Evolutionary conservation across 64 coral and sea anemone species (phyloP).

Genomic region (Pocillopora verrucosa): DNA sequence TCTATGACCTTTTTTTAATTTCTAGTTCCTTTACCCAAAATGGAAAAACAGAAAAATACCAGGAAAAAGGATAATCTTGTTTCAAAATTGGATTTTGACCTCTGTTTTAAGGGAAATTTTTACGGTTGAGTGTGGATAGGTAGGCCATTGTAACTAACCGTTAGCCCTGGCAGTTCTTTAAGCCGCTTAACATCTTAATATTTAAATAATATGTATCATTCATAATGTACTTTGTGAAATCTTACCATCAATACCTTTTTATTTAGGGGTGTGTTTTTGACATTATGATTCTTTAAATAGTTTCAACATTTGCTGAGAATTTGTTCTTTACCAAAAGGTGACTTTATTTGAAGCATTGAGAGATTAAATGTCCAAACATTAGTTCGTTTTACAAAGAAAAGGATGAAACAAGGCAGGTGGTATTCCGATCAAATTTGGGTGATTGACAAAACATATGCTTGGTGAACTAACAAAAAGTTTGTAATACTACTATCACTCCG

Average conservation of each 20-base stretch:
- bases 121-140: neutral
- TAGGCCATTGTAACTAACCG: neutral
- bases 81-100: neutral
- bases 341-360: neutral
- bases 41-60: neutral
- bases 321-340: neutral
- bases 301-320: constrained; percentile 1
- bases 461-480: neutral
- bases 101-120: neutral
- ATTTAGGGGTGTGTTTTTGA: constrained; percentile 6
- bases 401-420: neutral
- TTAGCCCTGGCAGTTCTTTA: neutral
- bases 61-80: too few species aligned
- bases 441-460: neutral
- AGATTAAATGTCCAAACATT: constrained; percentile 34
- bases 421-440: neutral
- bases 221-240: neutral
- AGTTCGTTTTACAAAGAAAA: neutral
- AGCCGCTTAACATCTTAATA: constrained; percentile 12
- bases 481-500: neutral
- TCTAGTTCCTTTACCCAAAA: neutral
- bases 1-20: neutral
- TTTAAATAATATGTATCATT: neutral
- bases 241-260: neutral
- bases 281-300: constrained; percentile 48